A percentile compares a stretch with the other conserved stretches of the same genome.
phyloP scores from a whole-genome alignment of 2,113 vertebrate genomes.

The Lampris incognitus region DNA sequence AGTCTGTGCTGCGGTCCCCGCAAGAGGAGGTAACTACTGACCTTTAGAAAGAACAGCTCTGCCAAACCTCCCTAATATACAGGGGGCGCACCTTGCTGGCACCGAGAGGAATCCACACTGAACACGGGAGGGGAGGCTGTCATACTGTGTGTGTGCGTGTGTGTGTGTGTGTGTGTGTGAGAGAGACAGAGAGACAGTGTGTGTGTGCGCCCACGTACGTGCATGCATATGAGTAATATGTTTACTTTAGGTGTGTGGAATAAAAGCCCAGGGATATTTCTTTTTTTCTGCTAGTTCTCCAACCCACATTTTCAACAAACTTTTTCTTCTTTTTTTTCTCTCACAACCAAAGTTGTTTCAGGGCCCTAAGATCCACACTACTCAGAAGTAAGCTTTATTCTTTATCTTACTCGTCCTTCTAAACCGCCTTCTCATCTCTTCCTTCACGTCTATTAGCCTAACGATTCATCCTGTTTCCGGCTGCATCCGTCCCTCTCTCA shows the following conservation, averaged over 20 bases:
- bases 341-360: neutral
- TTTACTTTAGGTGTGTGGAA: too few species aligned
- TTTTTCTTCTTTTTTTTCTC: neutral
- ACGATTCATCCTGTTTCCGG: neutral
- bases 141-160: slow-evolving; percentile 49
- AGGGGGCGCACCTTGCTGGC: neutral
- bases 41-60: slow-evolving; percentile 61
- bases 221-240: too few species aligned
- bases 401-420: too few species aligned
- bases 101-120: slow-evolving; percentile 44
- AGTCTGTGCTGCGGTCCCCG: slow-evolving; percentile 8
- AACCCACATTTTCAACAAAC: too few species aligned
- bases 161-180: slow-evolving; percentile 17
- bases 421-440: too few species aligned
- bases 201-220: neutral
- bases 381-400: too few species aligned
- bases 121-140: slow-evolving; percentile 55
- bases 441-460: neutral
- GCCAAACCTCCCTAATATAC: slow-evolving; percentile 42
- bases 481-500: neutral
- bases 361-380: too few species aligned
- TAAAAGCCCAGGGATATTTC: too few species aligned
- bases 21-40: slow-evolving; percentile 51
- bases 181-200: neutral
- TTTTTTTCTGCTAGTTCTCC: too few species aligned